A percentile compares a stretch with the other conserved stretches of the same genome.
Conservation (phyloP, 2,113 vertebrate species). For the Brienomyrus longianalis region DNA sequence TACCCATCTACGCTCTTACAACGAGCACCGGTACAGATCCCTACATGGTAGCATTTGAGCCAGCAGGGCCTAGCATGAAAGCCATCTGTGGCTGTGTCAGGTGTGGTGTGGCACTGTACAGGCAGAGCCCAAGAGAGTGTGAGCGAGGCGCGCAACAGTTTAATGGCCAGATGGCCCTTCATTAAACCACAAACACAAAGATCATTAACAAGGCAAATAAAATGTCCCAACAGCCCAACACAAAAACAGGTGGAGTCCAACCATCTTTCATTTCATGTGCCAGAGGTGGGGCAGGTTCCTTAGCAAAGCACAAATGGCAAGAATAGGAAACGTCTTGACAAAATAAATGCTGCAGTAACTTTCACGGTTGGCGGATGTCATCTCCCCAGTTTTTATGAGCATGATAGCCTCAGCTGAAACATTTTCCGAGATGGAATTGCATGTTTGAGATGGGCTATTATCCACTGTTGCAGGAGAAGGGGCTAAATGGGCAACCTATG, state of each 20-base stretch:
- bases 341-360: background rate
- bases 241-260: slow-evolving; percentile 1
- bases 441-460: background rate
- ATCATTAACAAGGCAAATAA: slow-evolving; percentile 12
- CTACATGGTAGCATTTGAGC: background rate
- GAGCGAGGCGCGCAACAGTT: background rate
- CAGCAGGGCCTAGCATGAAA: background rate
- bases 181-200: slow-evolving; percentile 11
- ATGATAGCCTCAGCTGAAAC: background rate
- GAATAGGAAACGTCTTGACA: background rate
- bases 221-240: slow-evolving; percentile 1
- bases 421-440: background rate
- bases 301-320: background rate
- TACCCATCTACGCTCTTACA: background rate
- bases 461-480: background rate
- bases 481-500: background rate
- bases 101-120: slow-evolving; percentile 4
- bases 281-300: background rate
- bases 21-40: background rate
- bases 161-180: slow-evolving; percentile 14
- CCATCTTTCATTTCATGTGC: background rate
- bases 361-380: background rate
- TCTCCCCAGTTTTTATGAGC: background rate
- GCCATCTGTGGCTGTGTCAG: background rate
- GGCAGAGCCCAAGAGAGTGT: background rate